A percentile compares a stretch with the other conserved stretches of the same genome.
Evolutionary conservation across 2,797 vertebrate genomes (phyloP).

Genomic region (Dallia pectoralis): DNA sequence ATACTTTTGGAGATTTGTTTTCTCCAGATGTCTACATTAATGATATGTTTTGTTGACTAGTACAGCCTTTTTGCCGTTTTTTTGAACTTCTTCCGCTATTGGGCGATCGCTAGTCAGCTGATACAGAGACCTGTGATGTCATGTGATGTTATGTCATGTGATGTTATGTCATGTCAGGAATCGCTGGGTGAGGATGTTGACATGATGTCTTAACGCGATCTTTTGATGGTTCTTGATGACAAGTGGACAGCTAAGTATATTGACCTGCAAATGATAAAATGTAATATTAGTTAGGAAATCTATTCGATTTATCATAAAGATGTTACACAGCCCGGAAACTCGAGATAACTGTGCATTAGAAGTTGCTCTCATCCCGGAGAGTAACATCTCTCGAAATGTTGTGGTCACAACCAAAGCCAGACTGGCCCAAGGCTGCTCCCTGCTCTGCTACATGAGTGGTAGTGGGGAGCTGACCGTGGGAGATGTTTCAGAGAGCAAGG

Average conservation of each 20-base stretch:
- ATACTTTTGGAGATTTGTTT: too few species aligned
- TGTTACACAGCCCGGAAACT: constrained; percentile 37
- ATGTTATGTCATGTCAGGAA: constrained; percentile 38
- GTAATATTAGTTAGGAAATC: neutral
- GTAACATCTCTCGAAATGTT: constrained; percentile 35
- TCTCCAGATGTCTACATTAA: neutral
- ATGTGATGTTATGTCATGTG: constrained; percentile 40
- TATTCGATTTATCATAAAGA: constrained; percentile 11
- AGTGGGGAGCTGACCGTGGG: constrained; percentile 52
- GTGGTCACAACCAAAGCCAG: constrained; percentile 44
- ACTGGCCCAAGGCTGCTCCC: constrained; percentile 50
- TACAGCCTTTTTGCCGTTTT: constrained; percentile 15
- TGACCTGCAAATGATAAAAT: neutral
- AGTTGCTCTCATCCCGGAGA: constrained; percentile 64
- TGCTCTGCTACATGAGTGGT: constrained; percentile 58
- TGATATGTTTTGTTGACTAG: neutral
- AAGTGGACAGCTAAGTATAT: neutral
- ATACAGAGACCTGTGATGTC: constrained; percentile 3
- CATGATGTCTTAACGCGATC: neutral
- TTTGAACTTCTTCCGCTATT: constrained; percentile 29
- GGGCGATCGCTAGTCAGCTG: constrained; percentile 47
- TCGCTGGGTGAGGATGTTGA: constrained; percentile 22
- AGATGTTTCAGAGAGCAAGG: constrained; percentile 54
- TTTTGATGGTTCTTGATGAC: neutral
- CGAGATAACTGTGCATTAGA: constrained; percentile 43